Percentiles rank a stretch among this genome's conserved stretches.
phyloP scores from a whole-genome alignment of 2,888 invertebrate species.

The Oscheius onirici region DNA sequence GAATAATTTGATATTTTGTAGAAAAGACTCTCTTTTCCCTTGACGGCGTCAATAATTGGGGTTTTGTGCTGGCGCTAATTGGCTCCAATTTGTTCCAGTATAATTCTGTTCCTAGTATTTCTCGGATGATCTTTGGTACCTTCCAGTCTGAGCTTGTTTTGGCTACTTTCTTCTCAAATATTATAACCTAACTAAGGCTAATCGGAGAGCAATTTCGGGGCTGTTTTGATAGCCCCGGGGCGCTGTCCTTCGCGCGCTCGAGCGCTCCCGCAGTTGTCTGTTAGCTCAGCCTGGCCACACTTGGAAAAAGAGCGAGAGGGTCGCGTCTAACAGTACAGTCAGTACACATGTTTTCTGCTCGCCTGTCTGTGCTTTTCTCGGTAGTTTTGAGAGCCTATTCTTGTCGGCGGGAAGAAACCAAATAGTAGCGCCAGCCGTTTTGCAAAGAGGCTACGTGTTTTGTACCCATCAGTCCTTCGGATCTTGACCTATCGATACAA shows the following conservation, averaged over 20 bases:
- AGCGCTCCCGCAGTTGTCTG: slow-evolving; percentile 8
- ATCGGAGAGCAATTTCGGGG: background rate
- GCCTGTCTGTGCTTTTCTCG: background rate
- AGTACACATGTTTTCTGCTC: slow-evolving; percentile 27
- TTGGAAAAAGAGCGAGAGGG: slow-evolving; percentile 6
- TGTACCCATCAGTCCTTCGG: background rate
- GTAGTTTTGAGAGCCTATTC: slow-evolving; percentile 12
- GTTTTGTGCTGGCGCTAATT: background rate
- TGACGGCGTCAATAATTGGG: background rate
- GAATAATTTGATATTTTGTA: slow-evolving; percentile 14
- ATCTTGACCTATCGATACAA: too few relatives aligned
- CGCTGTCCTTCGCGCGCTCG: background rate
- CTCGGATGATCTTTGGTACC: background rate
- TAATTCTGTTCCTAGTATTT: background rate
- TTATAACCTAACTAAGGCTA: background rate
- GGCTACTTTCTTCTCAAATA: background rate
- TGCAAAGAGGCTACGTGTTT: background rate
- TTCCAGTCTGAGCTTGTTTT: background rate
- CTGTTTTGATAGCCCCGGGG: slow-evolving; percentile 5
- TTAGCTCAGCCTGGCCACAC: slow-evolving; percentile 16
- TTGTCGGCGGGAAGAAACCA: slow-evolving; percentile 16
- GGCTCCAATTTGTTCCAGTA: slow-evolving; percentile 3
- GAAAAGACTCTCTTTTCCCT: background rate
- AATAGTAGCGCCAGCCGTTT: slow-evolving; percentile 1
- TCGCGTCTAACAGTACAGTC: slow-evolving; percentile 16